Evolutionary conservation across 2,888 invertebrate species (phyloP), one percentile per base, ranked within the genome.

Genomic region (Latrodectus elegans): DNA sequence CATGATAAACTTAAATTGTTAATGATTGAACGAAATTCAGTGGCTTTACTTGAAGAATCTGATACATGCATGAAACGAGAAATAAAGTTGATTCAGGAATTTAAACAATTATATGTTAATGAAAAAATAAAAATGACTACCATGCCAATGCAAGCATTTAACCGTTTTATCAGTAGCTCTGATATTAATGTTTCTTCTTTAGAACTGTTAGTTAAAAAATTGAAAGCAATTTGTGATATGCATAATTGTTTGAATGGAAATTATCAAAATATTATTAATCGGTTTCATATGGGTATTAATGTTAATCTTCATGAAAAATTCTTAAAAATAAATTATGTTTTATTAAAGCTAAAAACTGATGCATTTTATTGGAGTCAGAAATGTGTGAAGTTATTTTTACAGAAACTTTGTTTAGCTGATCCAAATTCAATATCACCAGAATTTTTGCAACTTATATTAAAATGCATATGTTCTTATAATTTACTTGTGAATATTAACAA

Each of bases 321-420:
- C 15, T 71, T 67, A 53, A 86, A 76, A 71, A 76, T 75, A 6
- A 76, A 76, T 49, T 49, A 60, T 22, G 38, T 81, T 53, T 70
- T 76, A 64, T n/a, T 55, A 12, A 52, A 75, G 17, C 67, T 81
- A 52, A 76, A 86, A 53, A 75, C 38, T 65, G 64, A 76, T 38
- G 51, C 81, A 17, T 86, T 81, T 72, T 81, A 86, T 55, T 86
- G 86, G 86, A 70, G 72, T 65, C 52, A 76, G 26, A 86, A 86
- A 71, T 75, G 68, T 76, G 15, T 86, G 17, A 53, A 22, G 10
- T 17, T 86, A 3, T 76, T 81, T 53, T 72, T 86, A 53, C 67
- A 80, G 38, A 86, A 81, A 55, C 17, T 86, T 6, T 86, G 86
- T 26, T 71, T 86, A 65, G 86, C 86, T 11, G 86, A 86, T 76